Conservation (phyloP, 2,888 invertebrate species). For the Lochmaea crataegi region DNA sequence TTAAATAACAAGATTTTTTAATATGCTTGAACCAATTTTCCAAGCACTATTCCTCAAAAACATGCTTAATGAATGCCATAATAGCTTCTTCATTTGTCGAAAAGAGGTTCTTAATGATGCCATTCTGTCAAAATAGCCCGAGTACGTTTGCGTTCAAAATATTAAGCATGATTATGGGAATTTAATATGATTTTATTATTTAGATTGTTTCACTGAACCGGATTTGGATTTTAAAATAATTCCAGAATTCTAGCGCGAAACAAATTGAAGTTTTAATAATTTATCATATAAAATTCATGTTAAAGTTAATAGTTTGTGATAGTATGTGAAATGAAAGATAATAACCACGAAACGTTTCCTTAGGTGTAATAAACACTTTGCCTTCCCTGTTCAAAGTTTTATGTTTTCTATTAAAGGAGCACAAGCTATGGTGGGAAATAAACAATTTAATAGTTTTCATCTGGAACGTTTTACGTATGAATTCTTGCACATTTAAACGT, state of each 20-base stretch:
- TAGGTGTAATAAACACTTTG: conserved; percentile 6
- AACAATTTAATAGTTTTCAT: conserved; percentile 34
- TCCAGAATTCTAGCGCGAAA: background rate
- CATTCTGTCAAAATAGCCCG: too few species aligned
- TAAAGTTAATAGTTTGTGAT: background rate
- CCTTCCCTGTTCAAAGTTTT: background rate
- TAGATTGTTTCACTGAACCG: too few species aligned
- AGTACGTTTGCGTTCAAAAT: too few species aligned
- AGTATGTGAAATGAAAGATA: background rate
- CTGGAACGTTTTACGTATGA: conserved; percentile 23
- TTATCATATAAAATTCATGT: background rate
- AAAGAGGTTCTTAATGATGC: too few species aligned
- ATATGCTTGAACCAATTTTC: too few species aligned
- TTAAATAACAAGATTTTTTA: too few species aligned
- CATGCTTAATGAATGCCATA: too few species aligned
- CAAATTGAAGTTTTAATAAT: background rate
- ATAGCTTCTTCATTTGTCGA: too few species aligned
- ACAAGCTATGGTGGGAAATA: conserved; percentile 23
- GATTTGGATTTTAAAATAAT: background rate
- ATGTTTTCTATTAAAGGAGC: conserved; percentile 14
- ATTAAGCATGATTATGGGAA: too few species aligned
- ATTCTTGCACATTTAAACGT: conserved; percentile 32
- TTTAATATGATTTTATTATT: too few species aligned
- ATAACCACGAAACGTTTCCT: conserved; percentile 1
- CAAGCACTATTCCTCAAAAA: too few species aligned